Base-by-base conservation (phyloP, 2,797 vertebrate genomes). In the Megaceryle alcyon region DNA sequence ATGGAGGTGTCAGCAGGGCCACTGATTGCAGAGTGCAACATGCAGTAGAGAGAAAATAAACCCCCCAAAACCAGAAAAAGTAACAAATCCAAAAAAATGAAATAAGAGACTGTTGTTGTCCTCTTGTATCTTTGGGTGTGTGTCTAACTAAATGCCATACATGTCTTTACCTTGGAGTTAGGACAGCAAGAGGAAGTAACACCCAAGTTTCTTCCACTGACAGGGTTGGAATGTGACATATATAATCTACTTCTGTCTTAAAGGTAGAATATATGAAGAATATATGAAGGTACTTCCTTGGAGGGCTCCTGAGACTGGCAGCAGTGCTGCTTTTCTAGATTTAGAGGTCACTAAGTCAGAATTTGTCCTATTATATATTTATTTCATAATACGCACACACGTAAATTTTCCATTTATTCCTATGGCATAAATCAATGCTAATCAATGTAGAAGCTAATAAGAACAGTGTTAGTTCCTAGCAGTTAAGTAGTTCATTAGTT, bases 401-500 rank as follows among this genome's bases (percentile, higher is more conserved):
- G 4, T 39, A 81, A 12, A 57, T 83, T 90, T 94, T 75, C 88
- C 90, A 92, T 87, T 92, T 95, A 61, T 91, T 88, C 57, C 83
- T 72, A 51, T 0, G 12, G 64, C 83, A 82, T 54, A 92, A 83
- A 95, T 94, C 93, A 97, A 88, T 93, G 92, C 57, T 94, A 92
- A 96, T 95, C 92, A 96, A 93, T 83, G 90, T 11, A 75, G 76
- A 53, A 91, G 57, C 81, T 95, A 94, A 85, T 91, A 89, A 69
- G 95, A 91, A 63, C 51, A 84, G 72, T 60, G 86, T 53, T 94
- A 92, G 75, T 75, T 96, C 68, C 88, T 54, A 72, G 81, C 92
- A 87, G 71, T 87, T 92, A 89, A 92, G 41, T 83, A 96, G 75
- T 94, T 95, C 86, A 89, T 96, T 95, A 95, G 64, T 81, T 86